phyloP scores from a whole-genome alignment of 2,797 vertebrate species.

The Fundulus diaphanus region DNA sequence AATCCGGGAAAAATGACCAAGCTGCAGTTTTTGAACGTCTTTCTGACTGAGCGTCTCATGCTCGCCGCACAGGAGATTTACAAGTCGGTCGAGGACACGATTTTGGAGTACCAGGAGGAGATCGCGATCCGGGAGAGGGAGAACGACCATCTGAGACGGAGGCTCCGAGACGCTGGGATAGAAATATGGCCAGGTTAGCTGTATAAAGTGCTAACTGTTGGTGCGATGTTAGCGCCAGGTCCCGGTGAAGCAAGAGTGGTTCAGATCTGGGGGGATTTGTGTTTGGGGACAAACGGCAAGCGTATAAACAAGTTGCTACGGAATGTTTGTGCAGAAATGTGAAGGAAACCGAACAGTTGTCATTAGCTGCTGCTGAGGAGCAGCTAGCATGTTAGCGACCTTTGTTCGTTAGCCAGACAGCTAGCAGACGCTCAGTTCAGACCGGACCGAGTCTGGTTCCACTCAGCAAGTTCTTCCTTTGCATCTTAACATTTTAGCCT shows the following conservation, averaged over 20 bases:
- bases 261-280: accelerated
- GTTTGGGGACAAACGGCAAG: too few species aligned
- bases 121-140: conserved; percentile 79
- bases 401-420: conserved; percentile 79
- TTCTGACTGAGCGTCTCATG: conserved; percentile 80
- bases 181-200: conserved; percentile 83
- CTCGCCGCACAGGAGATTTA: conserved; percentile 81
- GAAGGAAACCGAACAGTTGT: not conserved
- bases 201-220: conserved; percentile 41
- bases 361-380: conserved; percentile 43
- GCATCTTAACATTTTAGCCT: not conserved
- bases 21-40: conserved; percentile 80
- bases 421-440: conserved; percentile 22
- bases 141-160: conserved; percentile 80
- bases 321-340: not conserved
- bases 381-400: conserved; percentile 73
- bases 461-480: not conserved
- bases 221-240: not conserved
- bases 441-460: not conserved
- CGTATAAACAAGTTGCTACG: not conserved
- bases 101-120: conserved; percentile 81
- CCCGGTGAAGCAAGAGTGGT: not conserved
- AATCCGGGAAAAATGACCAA: conserved; percentile 76
- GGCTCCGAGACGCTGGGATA: conserved; percentile 80
- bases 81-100: conserved; percentile 80